Conservation (phyloP, 2,113 vertebrate species). For the Chionomys nivalis region DNA sequence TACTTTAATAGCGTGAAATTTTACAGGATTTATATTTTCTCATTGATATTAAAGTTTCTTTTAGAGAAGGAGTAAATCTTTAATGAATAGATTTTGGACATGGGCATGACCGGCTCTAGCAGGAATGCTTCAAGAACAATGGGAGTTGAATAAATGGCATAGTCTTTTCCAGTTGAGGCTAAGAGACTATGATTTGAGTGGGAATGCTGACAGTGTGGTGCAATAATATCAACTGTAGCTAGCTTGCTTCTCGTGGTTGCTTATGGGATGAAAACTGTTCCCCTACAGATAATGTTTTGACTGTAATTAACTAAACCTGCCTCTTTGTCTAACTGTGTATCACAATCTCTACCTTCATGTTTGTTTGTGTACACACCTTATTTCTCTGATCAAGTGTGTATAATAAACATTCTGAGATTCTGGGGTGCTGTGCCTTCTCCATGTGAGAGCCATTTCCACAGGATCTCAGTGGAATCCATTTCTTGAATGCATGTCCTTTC, state of each 20-base stretch:
- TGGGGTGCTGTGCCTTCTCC: neutral
- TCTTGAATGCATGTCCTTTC: neutral
- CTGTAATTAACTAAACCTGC: neutral
- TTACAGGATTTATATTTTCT: neutral
- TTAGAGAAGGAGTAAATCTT: neutral
- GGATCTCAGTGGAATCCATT: neutral
- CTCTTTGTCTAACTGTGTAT: neutral
- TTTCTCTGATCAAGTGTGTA: neutral
- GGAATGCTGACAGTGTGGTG: neutral
- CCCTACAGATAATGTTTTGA: neutral
- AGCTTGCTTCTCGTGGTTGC: neutral
- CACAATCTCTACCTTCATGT: neutral
- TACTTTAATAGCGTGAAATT: neutral
- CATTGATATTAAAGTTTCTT: neutral
- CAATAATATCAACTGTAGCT: neutral
- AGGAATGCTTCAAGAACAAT: neutral
- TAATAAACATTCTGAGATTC: neutral
- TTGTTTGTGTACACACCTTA: no score
- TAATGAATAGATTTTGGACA: neutral
- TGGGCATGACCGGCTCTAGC: neutral
- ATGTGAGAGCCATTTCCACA: neutral
- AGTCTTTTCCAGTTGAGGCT: accelerated
- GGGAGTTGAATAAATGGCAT: neutral
- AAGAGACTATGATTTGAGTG: neutral
- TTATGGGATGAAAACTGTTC: neutral